phyloP scores from a whole-genome alignment of 2,113 vertebrate species.

The Phyllostomus hastatus region DNA sequence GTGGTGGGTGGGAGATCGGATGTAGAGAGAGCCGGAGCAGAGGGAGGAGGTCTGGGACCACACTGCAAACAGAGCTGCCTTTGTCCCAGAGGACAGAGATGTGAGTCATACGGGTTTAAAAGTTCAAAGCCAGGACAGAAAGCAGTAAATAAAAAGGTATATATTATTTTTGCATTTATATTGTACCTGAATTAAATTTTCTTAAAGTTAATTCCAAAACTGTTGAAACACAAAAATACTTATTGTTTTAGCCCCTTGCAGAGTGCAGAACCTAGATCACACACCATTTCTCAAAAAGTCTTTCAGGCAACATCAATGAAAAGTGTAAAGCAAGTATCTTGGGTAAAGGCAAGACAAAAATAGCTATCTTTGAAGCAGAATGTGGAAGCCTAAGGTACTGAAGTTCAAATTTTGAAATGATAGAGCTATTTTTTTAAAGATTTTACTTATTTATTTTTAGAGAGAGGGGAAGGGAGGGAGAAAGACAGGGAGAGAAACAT shows the following conservation, averaged over 20 bases:
- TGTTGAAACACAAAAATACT: neutral
- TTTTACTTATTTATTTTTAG: too few species aligned
- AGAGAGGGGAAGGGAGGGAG: too few species aligned
- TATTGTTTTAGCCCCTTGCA: neutral
- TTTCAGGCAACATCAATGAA: conserved; percentile 10
- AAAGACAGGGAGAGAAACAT: too few species aligned
- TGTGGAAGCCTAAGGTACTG: neutral
- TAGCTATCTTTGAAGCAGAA: neutral
- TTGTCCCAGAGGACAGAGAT: neutral
- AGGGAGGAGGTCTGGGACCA: neutral
- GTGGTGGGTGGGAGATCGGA: rapidly evolving
- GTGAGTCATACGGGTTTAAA: neutral
- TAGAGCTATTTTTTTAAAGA: conserved; percentile 17
- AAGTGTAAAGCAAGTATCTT: neutral
- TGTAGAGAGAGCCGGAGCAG: neutral
- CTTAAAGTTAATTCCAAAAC: neutral
- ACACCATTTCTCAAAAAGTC: neutral
- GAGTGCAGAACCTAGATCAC: neutral
- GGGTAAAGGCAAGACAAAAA: conserved; percentile 18
- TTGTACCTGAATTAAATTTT: conserved; percentile 26
- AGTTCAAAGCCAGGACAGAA: conserved; percentile 40
- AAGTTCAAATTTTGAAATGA: conserved; percentile 23
- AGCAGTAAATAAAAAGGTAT: neutral
- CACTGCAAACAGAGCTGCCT: neutral
- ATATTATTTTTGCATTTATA: conserved; percentile 15